These are phyloP conservation scores for Neuroscelio doddi DNA, from an alignment of 2,888 invertebrate species.

Conservation along the genomic window DNA sequence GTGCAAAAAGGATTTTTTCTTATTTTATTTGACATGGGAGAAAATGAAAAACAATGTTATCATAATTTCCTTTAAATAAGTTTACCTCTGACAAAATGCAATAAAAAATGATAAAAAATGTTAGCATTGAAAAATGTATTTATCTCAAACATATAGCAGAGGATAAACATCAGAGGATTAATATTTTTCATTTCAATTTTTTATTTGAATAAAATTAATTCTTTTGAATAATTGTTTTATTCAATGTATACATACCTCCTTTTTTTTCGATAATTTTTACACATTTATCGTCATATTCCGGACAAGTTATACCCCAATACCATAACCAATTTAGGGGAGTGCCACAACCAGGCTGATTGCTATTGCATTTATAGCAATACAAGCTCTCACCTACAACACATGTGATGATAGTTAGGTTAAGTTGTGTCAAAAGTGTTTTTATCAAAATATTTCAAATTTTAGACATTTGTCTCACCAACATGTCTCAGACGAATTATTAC, in stretches of 20 bases:
- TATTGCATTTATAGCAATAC: slow-evolving; percentile 92
- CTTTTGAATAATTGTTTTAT: too few species aligned
- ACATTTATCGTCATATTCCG: slow-evolving; percentile 88
- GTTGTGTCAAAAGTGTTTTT: slow-evolving; percentile 17
- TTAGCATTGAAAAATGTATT: too few species aligned
- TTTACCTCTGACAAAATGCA: too few species aligned
- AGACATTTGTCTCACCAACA: too few species aligned
- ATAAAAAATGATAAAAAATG: too few species aligned
- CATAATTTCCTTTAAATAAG: slow-evolving; percentile 79
- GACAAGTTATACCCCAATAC: slow-evolving; percentile 85
- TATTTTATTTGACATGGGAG: too few species aligned
- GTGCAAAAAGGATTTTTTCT: too few species aligned
- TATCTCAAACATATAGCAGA: too few species aligned
- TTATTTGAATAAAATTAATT: too few species aligned
- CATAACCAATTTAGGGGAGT: slow-evolving; percentile 87
- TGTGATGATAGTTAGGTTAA: neutral
- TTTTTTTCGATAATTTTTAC: slow-evolving; percentile 90
- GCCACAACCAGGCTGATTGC: slow-evolving; percentile 91
- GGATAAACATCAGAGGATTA: too few species aligned
- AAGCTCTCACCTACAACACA: slow-evolving; percentile 75
- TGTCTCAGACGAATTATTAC: too few species aligned
- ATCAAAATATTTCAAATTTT: slow-evolving; percentile 14
- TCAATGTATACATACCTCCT: slow-evolving; percentile 86
- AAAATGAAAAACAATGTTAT: too few species aligned
- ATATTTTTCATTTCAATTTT: neutral